Evolutionary conservation across 2,113 vertebrate genomes (phyloP), one percentile per base, ranked within the genome.

Genomic region (Anhinga anhinga): DNA sequence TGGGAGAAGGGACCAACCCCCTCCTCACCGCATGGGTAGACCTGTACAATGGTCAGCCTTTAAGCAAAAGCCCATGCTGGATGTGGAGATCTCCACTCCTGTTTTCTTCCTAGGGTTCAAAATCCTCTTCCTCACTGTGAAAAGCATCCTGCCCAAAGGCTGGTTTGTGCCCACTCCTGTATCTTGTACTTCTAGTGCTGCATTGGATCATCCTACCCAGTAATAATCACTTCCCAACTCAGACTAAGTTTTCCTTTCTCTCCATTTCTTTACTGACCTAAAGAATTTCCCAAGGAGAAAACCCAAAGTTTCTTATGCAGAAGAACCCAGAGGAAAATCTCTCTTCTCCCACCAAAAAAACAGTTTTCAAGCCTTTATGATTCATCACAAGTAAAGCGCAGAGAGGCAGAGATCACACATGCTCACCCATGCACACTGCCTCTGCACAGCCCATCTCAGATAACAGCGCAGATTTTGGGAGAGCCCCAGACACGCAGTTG

Each of bases 401-500:
- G 61, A 21, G 81, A 40, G 44, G 56, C 52, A 15, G 12, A 36
- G 72, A 49, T 76, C 83, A 40, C 76, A 40, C 32, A 53, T 0
- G 0, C 30, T 53, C 45, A n/a, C 30, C 40, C 50, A 22, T 40
- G 22, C 65, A 29, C 0, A 0, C 52, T 61, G 40, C 67, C 50
- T 40, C 70, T 73, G 58, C 49, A 26, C 27, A 73, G 67, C 38
- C 34, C 29, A 4, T 19, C 73, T 59, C 67, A 32, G 67, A 9
- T 11, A 40, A 47, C 8, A 5, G 23, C 10, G 27, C 20, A 58
- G 61, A 20, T 61, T 55, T 77, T 6, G 49, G 74, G 74, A 76
- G 45, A 79, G 66, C 42, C 66, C 52, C 90, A 74, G 79, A 56
- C 56, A 66, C 20, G 32, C 53, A 49, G 44, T 4, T 87, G 69